phyloP scores from a whole-genome alignment of 2,113 vertebrate species.

The Brienomyrus longianalis region DNA sequence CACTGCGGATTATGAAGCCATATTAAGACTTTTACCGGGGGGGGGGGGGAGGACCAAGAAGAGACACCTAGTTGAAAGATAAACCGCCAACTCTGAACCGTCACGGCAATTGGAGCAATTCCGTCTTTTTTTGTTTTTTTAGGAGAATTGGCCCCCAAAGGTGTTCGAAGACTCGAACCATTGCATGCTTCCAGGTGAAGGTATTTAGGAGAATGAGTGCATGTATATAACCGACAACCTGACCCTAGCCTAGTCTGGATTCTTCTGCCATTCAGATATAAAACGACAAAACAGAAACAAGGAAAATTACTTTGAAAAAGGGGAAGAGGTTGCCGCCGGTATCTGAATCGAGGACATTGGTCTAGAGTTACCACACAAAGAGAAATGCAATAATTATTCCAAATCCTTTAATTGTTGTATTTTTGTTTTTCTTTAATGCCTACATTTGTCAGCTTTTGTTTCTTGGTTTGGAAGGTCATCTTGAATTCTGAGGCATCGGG shows the following conservation, averaged over 20 bases:
- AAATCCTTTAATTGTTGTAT: slow-evolving; percentile 48
- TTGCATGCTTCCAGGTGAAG: slow-evolving; percentile 71
- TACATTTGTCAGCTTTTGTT: slow-evolving; percentile 28
- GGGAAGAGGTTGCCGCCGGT: slow-evolving; percentile 21
- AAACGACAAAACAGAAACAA: slow-evolving; percentile 24
- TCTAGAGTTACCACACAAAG: slow-evolving; percentile 49
- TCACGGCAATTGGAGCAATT: slow-evolving; percentile 45
- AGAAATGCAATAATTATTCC: slow-evolving; percentile 73
- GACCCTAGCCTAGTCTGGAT: slow-evolving; percentile 46
- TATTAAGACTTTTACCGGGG: slow-evolving; percentile 75
- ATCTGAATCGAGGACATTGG: slow-evolving; percentile 37
- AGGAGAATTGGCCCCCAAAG: slow-evolving; percentile 43
- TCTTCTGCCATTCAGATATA: slow-evolving; percentile 48
- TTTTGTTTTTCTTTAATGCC: slow-evolving; percentile 37
- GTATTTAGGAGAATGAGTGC: slow-evolving; percentile 68
- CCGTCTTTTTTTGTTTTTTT: slow-evolving; percentile 32
- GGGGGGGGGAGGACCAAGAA: slow-evolving; percentile 36
- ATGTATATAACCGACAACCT: slow-evolving; percentile 64
- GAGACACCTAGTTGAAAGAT: slow-evolving; percentile 51
- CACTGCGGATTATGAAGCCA: slow-evolving; percentile 97
- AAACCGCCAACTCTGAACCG: slow-evolving; percentile 51
- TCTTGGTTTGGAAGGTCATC: slow-evolving; percentile 37
- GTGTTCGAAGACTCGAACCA: slow-evolving; percentile 51
- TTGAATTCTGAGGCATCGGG: background rate
- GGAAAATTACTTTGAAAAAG: slow-evolving; percentile 25